phyloP scores from a whole-genome alignment of 1,140 invertebrate species.

The Belonocnema kinseyi region DNA sequence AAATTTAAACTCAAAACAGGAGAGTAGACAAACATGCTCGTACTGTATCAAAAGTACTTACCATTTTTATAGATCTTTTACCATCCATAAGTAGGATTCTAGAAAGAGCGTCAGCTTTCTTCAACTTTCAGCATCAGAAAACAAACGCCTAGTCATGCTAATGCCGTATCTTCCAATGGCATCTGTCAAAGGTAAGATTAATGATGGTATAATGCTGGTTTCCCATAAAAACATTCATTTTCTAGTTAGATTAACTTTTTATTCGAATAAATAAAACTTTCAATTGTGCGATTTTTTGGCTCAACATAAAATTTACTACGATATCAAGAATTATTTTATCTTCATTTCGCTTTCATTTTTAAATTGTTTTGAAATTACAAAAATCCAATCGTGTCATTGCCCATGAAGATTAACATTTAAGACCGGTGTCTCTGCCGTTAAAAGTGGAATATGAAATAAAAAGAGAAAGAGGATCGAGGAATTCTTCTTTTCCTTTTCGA shows the following conservation, averaged over 20 bases:
- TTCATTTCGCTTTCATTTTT: background rate
- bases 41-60: conserved; percentile 45
- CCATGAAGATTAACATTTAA: no score
- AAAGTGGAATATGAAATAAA: no score
- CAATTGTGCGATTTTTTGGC: background rate
- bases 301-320: background rate
- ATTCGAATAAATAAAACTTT: background rate
- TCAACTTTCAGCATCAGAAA: conserved; percentile 43
- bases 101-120: conserved; percentile 42
- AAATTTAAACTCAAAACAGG: background rate
- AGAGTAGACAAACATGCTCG: conserved; percentile 5
- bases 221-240: background rate
- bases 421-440: no score
- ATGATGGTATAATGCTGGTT: conserved; percentile 35
- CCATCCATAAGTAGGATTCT: conserved; percentile 55
- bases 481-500: no score
- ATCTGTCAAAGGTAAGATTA: conserved; percentile 34
- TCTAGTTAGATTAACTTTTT: background rate
- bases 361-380: background rate
- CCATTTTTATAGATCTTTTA: conserved; percentile 69
- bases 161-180: no score
- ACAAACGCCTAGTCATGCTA: conserved; percentile 61
- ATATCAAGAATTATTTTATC: background rate
- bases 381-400: no score
- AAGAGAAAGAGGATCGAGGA: no score